These are phyloP conservation scores for Venustaconcha ellipsiformis DNA, from an alignment of 1,140 invertebrate species.

Conservation along the genomic window DNA sequence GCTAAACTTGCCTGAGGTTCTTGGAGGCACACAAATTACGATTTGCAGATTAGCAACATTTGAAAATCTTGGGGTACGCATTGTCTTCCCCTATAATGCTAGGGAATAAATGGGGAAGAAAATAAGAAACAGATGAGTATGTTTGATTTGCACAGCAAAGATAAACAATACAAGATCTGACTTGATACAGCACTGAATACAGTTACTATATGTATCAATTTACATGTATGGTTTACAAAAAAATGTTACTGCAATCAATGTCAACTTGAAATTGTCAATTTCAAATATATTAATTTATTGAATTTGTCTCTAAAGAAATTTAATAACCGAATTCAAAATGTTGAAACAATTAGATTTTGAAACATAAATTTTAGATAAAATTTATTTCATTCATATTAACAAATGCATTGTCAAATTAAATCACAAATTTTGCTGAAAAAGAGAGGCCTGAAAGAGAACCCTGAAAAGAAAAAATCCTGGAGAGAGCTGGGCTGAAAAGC, in stretches of 20 bases:
- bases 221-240: too few relatives aligned
- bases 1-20: slow-evolving; percentile 29
- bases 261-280: too few relatives aligned
- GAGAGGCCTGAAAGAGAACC: not conserved
- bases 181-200: too few relatives aligned
- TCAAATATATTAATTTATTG: too few relatives aligned
- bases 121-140: slow-evolving; percentile 22
- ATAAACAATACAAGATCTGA: too few relatives aligned
- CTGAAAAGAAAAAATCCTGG: not conserved
- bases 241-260: too few relatives aligned
- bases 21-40: slow-evolving; percentile 21
- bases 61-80: slow-evolving; percentile 7
- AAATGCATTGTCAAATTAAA: slow-evolving; percentile 2
- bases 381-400: not conserved
- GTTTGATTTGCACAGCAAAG: too few relatives aligned
- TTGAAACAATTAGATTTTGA: not conserved
- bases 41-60: not conserved
- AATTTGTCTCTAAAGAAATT: too few relatives aligned
- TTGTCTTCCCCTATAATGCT: slow-evolving; percentile 35
- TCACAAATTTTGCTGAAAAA: not conserved
- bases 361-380: not conserved
- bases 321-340: slow-evolving; percentile 21
- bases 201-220: too few relatives aligned
- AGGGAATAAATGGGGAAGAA: slow-evolving; percentile 37
- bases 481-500: not conserved